Evolutionary conservation across 2,888 invertebrate genomes (phyloP), one percentile per base, ranked within the genome.

Genomic region (Criorhina ranunculi): DNA sequence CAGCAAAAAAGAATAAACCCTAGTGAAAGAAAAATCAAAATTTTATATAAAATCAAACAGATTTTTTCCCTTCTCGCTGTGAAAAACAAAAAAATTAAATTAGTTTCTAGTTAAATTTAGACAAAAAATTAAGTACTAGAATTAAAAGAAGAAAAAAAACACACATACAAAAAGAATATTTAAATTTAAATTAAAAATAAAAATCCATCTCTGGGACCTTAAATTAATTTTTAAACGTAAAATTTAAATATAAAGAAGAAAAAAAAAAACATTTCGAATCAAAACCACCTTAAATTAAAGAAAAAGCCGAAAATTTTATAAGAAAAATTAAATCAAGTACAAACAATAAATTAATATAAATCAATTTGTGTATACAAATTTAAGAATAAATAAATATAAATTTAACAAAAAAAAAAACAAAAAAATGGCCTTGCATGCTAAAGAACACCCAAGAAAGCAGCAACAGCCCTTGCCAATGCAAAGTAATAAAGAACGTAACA

Each of bases 31-130:
- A 79, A 77, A 78, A 87, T 78, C 80, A 81, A 78, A 86, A 73
- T 83, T 87, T 86, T 83, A 77, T 82, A 86, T 82, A n/a, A n/a
- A n/a, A 81, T 67, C 60, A 53, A 81, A 73, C 11, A 64, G 49
- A 73, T 57, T 64, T 80, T 72, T 82, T 60, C 46, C 62, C 55
- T 57, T 75, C 66, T 86, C 73, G 78, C 78, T 78, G 69, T 86
- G 75, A 80, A 72, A 66, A 49, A 59, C 44, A 77, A 86, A 24
- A 24, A 77, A 86, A n/a, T n/a, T n/a, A n/a, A 81, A 77, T 76
- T 79, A 86, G 77, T 78, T 77, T 82, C 66, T 82, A 86, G 73
- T 82, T 64, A 75, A 82, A 86, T 78, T 86, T 83, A 79, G 77
- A 82, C 60, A 59, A 31, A 72, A 46, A 62, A 64, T 31, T 62